Conservation (phyloP, 64 coral and sea anemone genomes). For the Montipora cactus region DNA sequence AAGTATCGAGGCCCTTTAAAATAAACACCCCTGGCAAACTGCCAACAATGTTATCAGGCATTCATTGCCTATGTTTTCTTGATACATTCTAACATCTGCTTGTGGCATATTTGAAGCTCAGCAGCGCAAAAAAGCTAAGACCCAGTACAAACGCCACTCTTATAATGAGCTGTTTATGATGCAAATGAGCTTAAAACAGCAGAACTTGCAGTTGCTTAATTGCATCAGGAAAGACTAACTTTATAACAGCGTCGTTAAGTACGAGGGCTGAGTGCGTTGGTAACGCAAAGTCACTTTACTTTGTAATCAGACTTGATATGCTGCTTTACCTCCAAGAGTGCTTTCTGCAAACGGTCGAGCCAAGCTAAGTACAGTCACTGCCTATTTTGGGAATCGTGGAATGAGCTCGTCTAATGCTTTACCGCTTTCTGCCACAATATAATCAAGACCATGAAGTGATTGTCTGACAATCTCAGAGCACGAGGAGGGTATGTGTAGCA, state of each 20-base stretch:
- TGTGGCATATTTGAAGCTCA: not conserved
- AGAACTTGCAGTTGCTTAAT: not conserved
- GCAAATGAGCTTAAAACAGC: not conserved
- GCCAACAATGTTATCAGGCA: not conserved
- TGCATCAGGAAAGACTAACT: not conserved
- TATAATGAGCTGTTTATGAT: not conserved
- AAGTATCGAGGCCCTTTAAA: slow-evolving; percentile 1
- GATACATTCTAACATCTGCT: not conserved
- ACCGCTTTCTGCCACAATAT: not conserved
- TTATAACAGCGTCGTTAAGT: not conserved
- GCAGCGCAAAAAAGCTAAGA: not conserved
- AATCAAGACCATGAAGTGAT: slow-evolving; percentile 1
- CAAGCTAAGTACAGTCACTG: slow-evolving; percentile 3
- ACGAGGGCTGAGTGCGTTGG: not conserved
- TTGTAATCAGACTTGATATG: slow-evolving; percentile 14
- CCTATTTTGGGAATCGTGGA: not conserved
- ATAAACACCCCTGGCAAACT: not conserved
- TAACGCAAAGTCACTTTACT: not conserved
- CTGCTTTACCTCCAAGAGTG: slow-evolving; percentile 1
- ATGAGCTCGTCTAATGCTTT: not conserved
- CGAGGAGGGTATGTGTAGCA: not conserved
- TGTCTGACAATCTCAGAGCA: slow-evolving; percentile 2
- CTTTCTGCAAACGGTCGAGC: not conserved
- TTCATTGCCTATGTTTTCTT: not conserved
- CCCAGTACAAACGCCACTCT: not conserved